Conservation (phyloP, 2,888 invertebrate genomes). For the Xestia sexstrigata region DNA sequence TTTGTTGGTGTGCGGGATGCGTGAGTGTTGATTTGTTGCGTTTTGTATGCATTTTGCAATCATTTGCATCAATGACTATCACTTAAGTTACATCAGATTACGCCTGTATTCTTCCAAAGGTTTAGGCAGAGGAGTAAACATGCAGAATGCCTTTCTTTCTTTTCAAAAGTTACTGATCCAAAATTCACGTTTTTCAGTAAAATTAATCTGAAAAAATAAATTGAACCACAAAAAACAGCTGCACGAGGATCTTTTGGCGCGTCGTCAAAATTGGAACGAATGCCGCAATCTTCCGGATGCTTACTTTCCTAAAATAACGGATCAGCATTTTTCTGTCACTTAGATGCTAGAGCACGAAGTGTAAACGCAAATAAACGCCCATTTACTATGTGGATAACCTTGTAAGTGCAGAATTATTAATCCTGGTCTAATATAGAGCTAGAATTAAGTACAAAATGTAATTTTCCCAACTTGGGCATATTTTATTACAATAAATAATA, state of each 20-base stretch:
- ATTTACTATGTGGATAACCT: background rate
- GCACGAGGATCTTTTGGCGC: background rate
- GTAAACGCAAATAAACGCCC: background rate
- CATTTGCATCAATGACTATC: too few relatives aligned
- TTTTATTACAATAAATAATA: constrained; percentile 3
- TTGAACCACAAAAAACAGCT: background rate
- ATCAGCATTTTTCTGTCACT: background rate
- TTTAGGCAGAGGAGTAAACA: background rate
- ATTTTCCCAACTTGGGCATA: background rate
- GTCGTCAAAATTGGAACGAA: background rate
- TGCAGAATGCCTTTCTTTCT: background rate
- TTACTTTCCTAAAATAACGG: background rate
- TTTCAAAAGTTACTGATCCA: background rate
- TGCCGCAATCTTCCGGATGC: background rate
- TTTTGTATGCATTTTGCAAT: background rate
- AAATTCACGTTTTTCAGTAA: background rate
- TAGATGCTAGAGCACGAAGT: background rate
- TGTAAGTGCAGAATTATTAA: too few relatives aligned
- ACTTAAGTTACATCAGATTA: background rate
- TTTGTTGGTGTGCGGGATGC: too few relatives aligned
- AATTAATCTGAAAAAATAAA: background rate
- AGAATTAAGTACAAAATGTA: constrained; percentile 5
- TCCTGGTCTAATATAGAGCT: background rate
- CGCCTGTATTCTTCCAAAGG: background rate
- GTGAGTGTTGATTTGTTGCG: background rate